Base-by-base conservation (phyloP, 2,797 vertebrate species). In the Cheirogaleus major region DNA sequence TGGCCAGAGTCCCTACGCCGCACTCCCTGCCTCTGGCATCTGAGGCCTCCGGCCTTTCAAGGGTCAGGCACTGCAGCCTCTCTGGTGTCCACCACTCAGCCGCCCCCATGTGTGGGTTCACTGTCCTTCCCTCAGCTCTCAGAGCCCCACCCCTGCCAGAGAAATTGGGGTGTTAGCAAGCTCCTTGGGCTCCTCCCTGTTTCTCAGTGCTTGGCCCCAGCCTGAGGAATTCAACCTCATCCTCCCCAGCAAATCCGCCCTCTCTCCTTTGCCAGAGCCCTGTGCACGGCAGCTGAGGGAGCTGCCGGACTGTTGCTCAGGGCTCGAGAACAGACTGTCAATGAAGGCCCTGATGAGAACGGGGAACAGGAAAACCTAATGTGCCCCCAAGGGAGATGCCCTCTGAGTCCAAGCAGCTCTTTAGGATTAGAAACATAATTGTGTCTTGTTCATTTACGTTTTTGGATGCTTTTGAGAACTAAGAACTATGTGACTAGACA, bases 1-100 rank as follows among this genome's bases (percentile, higher is more conserved):
- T 59, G 80, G 67, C 88, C 43, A 18, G 57, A 80, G 32, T 61
- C 86, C 86, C 43, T 52, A 13, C 6, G 3, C 30, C 45, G 30
- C 48, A 1, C n/a, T 59, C 23, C 45, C 15, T 41, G 73, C 59
- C 88, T 59, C 65, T 2, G n/a, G n/a, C 0, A 0, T 25, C 88
- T 30, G 13, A 22, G 38, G 27, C 84, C 89, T 76, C 32, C 52
- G 52, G 38, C 23, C 59, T 80, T 35, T 17, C 43, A 70, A 30
- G 4, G 4, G 43, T 11, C 10, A n/a, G 23, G 1, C 0, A 0
- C 45, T 25, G n/a, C 35, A 8, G 27, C n/a, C 17, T 55, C 65
- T 43, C 25, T 20, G 41, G 38, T 15, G 32, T 65, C 27, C 12
- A n/a, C 30, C 30, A 35, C 20, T 43, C 86, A 78, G 41, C 25